Evolutionary conservation across 1,140 invertebrate genomes (phyloP).

Genomic region (Bombus huntii): DNA sequence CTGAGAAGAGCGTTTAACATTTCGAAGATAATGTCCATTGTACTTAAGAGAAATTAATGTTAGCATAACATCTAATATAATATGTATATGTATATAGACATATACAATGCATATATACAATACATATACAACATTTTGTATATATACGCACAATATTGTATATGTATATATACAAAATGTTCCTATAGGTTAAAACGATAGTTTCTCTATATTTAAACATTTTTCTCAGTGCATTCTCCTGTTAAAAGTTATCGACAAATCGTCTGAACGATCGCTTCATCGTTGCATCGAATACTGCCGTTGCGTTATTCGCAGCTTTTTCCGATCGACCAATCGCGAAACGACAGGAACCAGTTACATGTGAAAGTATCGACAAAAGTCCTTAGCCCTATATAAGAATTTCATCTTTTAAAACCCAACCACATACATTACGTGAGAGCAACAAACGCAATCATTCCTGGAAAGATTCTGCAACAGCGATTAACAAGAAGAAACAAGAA

Average conservation of each 20-base stretch:
- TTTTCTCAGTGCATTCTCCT: conserved; percentile 23
- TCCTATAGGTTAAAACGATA: not conserved
- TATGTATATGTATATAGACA: not conserved
- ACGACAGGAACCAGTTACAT: not conserved
- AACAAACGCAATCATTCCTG: not conserved
- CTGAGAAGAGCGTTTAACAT: conserved; percentile 16
- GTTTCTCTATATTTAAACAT: not conserved
- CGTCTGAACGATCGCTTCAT: conserved; percentile 5
- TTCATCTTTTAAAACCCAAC: not conserved
- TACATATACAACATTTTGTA: too few relatives aligned
- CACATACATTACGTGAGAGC: not conserved
- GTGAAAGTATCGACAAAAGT: conserved; percentile 29
- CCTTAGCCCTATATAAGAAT: not conserved
- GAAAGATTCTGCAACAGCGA: not conserved
- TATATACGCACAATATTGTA: too few relatives aligned
- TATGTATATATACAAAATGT: not conserved
- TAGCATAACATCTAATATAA: not conserved
- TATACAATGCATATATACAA: too few relatives aligned
- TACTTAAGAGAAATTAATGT: not conserved
- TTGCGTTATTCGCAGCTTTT: conserved; percentile 15
- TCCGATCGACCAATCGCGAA: conserved; percentile 22
- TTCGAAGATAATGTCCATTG: not conserved
- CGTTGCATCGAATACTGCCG: conserved; percentile 51
- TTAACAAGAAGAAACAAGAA: not conserved
- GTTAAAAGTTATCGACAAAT: conserved; percentile 20